Evolutionary conservation across 1,140 invertebrate genomes (phyloP), one percentile per base, ranked within the genome.

Genomic region (Chionoecetes opilio): DNA sequence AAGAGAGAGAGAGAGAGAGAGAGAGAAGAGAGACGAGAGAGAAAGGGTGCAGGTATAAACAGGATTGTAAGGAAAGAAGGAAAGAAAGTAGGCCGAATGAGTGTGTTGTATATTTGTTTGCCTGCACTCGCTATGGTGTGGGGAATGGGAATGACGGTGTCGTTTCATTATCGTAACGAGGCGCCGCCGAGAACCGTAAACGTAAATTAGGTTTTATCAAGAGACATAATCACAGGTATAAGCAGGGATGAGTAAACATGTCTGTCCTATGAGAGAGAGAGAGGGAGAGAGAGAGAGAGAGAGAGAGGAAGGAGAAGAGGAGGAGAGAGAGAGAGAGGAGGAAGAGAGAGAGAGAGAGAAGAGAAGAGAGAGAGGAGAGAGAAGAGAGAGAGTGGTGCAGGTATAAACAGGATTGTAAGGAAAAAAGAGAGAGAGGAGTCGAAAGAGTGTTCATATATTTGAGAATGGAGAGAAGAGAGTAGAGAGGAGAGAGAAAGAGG

Each of bases 311-410:
- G 63, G n/a, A 26, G n/a, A 26, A 75, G 63, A 75, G 63, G n/a
- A 26, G n/a, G 63, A 75, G 63, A 75, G 63, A 75, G 63, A 75
- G 63, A 75, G 63, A 75, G 63, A 75, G 63, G 63, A 75, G 63
- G n/a, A 26, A 75, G 63, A 75, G 63, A 75, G 63, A 75, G 63
- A 75, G 26, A n/a, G 63, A 75, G 8, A 75, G 63, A 21, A n/a
- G n/a, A n/a, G n/a, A n/a, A n/a, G n/a, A n/a, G n/a, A n/a, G n/a
- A n/a, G n/a, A n/a, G n/a, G n/a, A n/a, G n/a, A n/a, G n/a, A n/a
- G n/a, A n/a, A n/a, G n/a, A n/a, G n/a, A n/a, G n/a, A n/a, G n/a
- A n/a, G n/a, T n/a, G n/a, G n/a, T n/a, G n/a, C n/a, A n/a, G n/a
- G n/a, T n/a, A n/a, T n/a, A n/a, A n/a, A n/a, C n/a, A n/a, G n/a